These are phyloP conservation scores for Criorhina ranunculi DNA, from an alignment of 2,888 invertebrate genomes.

Conservation along the genomic window DNA sequence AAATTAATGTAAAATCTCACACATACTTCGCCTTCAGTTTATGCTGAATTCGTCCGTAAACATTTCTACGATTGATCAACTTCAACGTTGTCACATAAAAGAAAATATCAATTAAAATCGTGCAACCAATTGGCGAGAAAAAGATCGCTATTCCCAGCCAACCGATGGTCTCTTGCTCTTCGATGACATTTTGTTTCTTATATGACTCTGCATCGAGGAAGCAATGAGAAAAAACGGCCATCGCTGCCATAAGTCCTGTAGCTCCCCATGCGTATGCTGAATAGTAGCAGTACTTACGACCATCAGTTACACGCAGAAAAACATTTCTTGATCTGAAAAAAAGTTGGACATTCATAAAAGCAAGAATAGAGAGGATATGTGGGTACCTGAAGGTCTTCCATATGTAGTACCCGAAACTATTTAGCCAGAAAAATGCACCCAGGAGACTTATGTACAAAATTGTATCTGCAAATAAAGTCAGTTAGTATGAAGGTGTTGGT, in stretches of 20 bases:
- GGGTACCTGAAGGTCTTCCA: conserved; percentile 93
- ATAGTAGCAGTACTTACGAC: conserved; percentile 94
- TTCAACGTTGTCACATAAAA: conserved; percentile 92
- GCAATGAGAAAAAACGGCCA: conserved; percentile 93
- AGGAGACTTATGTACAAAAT: conserved; percentile 90
- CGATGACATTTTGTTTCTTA: conserved; percentile 86
- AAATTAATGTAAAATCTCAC: conserved; percentile 3
- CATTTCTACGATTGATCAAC: conserved; percentile 91
- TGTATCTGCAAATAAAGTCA: conserved; percentile 86
- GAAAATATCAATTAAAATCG: conserved; percentile 91
- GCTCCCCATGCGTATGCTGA: conserved; percentile 92
- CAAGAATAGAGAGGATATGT: not conserved
- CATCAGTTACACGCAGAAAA: conserved; percentile 93
- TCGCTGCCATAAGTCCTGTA: conserved; percentile 88
- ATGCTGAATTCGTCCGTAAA: conserved; percentile 94
- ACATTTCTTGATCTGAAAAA: conserved; percentile 91
- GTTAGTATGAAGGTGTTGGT: not conserved
- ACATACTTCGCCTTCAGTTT: conserved; percentile 92
- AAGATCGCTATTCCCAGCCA: conserved; percentile 93
- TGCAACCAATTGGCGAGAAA: conserved; percentile 92
- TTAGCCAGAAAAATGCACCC: conserved; percentile 94
- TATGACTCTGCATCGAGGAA: conserved; percentile 87
- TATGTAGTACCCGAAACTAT: conserved; percentile 93
- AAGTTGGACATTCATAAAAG: not conserved
- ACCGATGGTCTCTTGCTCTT: conserved; percentile 91